Percentiles rank a stretch among this genome's conserved stretches.
phyloP scores from a whole-genome alignment of 2,888 invertebrate species.

The Melieria crassipennis region DNA sequence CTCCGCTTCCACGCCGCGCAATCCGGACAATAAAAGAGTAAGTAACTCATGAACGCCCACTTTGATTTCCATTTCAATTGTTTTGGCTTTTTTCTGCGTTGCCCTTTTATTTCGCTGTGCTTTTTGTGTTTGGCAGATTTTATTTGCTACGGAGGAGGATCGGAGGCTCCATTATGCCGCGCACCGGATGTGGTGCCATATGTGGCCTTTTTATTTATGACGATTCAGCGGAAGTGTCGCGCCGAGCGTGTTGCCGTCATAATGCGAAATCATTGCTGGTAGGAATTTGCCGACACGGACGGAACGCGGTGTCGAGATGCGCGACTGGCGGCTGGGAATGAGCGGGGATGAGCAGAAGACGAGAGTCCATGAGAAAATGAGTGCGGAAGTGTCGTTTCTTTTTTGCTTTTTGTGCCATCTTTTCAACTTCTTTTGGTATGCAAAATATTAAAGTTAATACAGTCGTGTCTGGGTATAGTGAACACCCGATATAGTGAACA shows the following conservation, averaged over 20 bases:
- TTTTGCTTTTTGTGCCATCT: too few relatives aligned
- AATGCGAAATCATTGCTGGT: too few relatives aligned
- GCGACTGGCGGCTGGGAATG: too few relatives aligned
- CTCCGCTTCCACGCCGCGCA: background rate
- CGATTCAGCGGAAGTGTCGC: slow-evolving; percentile 41
- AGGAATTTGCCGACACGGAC: too few relatives aligned
- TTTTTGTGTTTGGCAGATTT: slow-evolving; percentile 19
- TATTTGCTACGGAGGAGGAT: slow-evolving; percentile 28
- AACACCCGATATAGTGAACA: too few relatives aligned
- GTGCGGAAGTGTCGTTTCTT: too few relatives aligned
- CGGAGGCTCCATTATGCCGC: slow-evolving; percentile 16
- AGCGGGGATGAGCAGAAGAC: too few relatives aligned
- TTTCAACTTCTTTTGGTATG: too few relatives aligned
- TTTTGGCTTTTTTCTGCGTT: slow-evolving; percentile 19
- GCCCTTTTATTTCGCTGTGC: slow-evolving; percentile 8
- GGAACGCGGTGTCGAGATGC: too few relatives aligned
- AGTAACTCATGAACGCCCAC: slow-evolving; percentile 63
- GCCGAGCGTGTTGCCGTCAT: slow-evolving; percentile 18
- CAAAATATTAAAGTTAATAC: too few relatives aligned
- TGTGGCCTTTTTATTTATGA: slow-evolving; percentile 59
- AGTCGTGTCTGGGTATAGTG: too few relatives aligned
- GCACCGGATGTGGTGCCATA: slow-evolving; percentile 54
- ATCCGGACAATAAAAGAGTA: slow-evolving; percentile 50
- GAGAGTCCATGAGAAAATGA: too few relatives aligned
- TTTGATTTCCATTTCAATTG: slow-evolving; percentile 63